Evolutionary conservation across 2,888 invertebrate genomes (phyloP).

Genomic region (Ochropacha duplaris): DNA sequence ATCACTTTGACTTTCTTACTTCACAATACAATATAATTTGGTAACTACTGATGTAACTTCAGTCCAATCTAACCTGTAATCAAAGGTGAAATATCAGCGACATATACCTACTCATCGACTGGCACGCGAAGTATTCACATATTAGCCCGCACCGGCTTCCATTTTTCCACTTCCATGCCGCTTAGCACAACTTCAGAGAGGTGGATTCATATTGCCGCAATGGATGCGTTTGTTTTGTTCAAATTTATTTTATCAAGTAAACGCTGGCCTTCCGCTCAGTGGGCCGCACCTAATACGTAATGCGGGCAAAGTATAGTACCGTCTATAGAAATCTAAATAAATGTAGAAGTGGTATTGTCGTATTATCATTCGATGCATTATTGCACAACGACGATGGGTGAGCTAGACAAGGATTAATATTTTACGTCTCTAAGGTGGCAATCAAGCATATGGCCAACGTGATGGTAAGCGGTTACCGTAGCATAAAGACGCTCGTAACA

Average conservation of each 20-base stretch:
- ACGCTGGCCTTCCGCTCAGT: slow-evolving; percentile 74
- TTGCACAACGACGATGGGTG: not conserved
- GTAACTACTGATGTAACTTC: not conserved
- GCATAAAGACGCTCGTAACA: too few species aligned
- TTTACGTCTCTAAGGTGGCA: too few species aligned
- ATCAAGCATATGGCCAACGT: too few species aligned
- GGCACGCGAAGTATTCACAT: slow-evolving; percentile 74
- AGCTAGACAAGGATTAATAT: too few species aligned
- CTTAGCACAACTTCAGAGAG: slow-evolving; percentile 79
- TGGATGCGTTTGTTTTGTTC: slow-evolving; percentile 80
- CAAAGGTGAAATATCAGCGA: slow-evolving; percentile 22
- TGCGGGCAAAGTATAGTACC: slow-evolving; percentile 55
- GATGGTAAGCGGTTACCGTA: too few species aligned
- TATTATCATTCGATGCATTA: not conserved
- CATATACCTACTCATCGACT: slow-evolving; percentile 52
- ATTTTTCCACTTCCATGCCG: slow-evolving; percentile 80
- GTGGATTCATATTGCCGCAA: slow-evolving; percentile 76
- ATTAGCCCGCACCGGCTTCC: slow-evolving; percentile 67
- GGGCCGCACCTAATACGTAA: slow-evolving; percentile 69
- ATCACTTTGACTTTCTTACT: too few species aligned
- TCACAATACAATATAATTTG: not conserved
- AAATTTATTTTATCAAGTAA: slow-evolving; percentile 83
- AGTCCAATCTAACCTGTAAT: not conserved
- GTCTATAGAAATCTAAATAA: slow-evolving; percentile 9
- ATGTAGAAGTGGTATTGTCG: not conserved